Evolutionary conservation across 2,888 invertebrate species (phyloP).

Genomic region (Acrocera orbiculus): DNA sequence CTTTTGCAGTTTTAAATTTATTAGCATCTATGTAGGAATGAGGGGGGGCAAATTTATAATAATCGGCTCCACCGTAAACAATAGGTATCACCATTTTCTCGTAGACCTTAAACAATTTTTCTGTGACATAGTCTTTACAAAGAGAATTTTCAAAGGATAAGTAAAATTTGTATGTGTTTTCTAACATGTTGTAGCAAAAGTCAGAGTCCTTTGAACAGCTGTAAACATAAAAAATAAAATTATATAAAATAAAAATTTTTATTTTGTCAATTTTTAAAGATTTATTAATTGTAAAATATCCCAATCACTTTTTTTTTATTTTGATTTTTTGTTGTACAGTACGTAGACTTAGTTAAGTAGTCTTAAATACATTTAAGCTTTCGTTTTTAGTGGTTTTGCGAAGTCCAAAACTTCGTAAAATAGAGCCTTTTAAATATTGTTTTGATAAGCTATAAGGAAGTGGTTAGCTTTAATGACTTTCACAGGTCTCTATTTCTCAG

Average conservation of each 20-base stretch:
- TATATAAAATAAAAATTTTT: neutral
- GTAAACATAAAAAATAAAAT: slow-evolving; percentile 10
- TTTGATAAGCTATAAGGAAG: no score
- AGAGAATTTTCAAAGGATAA: slow-evolving; percentile 49
- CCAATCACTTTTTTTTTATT: no score
- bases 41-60: slow-evolving; percentile 38
- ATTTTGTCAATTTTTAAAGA: no score
- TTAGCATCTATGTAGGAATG: slow-evolving; percentile 47
- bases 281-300: no score
- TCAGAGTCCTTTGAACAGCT: slow-evolving; percentile 28
- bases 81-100: slow-evolving; percentile 38
- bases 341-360: no score
- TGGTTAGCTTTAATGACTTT: no score
- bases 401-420: no score
- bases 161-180: slow-evolving; percentile 47
- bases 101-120: slow-evolving; percentile 33
- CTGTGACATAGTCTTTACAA: slow-evolving; percentile 51
- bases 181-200: slow-evolving; percentile 26
- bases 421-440: no score
- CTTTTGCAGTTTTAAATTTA: slow-evolving; percentile 37
- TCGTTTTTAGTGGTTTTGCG: no score
- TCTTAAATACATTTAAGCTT: no score
- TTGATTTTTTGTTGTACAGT: no score
- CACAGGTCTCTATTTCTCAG: no score
- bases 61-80: slow-evolving; percentile 50